phyloP scores from a whole-genome alignment of 2,888 invertebrate genomes.

The Epinotia demarniana region DNA sequence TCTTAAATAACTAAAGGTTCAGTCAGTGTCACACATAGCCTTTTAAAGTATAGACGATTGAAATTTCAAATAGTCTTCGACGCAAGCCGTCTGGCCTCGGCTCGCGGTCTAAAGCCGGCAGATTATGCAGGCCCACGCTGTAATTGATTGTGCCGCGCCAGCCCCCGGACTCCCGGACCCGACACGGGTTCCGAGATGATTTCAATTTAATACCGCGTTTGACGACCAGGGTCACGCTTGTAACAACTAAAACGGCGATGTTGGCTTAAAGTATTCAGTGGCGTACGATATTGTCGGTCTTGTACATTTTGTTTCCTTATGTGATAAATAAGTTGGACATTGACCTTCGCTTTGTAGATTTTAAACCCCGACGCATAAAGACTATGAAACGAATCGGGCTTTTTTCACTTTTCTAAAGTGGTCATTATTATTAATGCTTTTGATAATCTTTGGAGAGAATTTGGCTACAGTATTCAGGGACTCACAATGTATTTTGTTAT shows the following conservation, averaged over 20 bases:
- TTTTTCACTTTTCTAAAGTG: no score
- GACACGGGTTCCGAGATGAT: conserved; percentile 40
- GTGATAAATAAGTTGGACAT: not conserved
- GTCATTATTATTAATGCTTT: not conserved
- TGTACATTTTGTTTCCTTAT: not conserved
- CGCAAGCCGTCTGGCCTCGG: not conserved
- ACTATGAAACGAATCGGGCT: no score
- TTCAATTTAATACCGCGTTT: conserved; percentile 41
- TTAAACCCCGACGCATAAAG: not conserved
- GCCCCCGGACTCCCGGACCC: conserved; percentile 16
- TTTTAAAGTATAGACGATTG: no score
- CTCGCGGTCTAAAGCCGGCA: conserved; percentile 14
- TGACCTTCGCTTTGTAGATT: not conserved
- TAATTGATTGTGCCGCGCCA: conserved; percentile 38
- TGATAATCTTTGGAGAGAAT: not conserved
- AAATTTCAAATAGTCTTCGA: not conserved
- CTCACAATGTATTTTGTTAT: no score
- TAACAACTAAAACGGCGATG: conserved; percentile 1
- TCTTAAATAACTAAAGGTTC: no score
- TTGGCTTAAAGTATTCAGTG: conserved; percentile 1
- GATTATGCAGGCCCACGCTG: conserved; percentile 40
- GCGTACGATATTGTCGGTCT: not conserved
- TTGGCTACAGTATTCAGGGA: no score
- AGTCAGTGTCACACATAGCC: no score
- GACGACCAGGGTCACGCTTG: conserved; percentile 13